phyloP scores from a whole-genome alignment of 1,140 invertebrate species.

The Drosophila bipectinata region DNA sequence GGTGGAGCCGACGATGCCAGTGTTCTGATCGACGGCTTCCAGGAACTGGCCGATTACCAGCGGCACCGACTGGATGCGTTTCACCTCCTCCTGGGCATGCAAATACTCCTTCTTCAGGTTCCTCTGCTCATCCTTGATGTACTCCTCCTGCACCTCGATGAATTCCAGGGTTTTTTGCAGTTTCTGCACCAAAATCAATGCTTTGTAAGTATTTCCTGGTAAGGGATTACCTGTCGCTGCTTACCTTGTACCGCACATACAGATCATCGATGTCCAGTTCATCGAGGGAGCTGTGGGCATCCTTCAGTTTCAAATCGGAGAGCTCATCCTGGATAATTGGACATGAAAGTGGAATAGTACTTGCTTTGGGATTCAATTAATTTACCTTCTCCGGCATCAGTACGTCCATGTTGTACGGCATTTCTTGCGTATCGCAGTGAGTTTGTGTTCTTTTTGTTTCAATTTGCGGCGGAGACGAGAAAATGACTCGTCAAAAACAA shows the following conservation, averaged over 20 bases:
- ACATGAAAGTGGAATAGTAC: background rate
- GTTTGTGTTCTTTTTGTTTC: constrained; percentile 31
- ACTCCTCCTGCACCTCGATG: constrained; percentile 98
- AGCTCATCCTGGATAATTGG: constrained; percentile 85
- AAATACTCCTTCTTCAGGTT: constrained; percentile 99
- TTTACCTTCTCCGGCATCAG: constrained; percentile 89
- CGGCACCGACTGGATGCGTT: constrained; percentile 98
- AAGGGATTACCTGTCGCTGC: background rate
- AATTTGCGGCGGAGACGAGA: constrained; percentile 41
- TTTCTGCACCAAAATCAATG: constrained; percentile 87
- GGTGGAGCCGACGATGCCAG: constrained; percentile 93
- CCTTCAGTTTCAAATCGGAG: constrained; percentile 86
- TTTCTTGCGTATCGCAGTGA: constrained; percentile 21
- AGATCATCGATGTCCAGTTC: constrained; percentile 95
- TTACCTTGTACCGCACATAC: constrained; percentile 97
- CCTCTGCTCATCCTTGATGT: constrained; percentile 99
- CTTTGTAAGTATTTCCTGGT: background rate
- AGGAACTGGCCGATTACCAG: constrained; percentile 99
- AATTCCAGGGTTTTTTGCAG: constrained; percentile 98
- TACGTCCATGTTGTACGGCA: constrained; percentile 88
- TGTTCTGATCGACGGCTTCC: constrained; percentile 99
- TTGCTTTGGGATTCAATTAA: background rate
- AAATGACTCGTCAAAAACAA: constrained; percentile 81
- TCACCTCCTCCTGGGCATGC: constrained; percentile 99
- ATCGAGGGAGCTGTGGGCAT: constrained; percentile 86